Percentiles rank a stretch among this genome's conserved stretches.
phyloP scores from a whole-genome alignment of 2,113 vertebrate species.

The Macquaria ambigua region DNA sequence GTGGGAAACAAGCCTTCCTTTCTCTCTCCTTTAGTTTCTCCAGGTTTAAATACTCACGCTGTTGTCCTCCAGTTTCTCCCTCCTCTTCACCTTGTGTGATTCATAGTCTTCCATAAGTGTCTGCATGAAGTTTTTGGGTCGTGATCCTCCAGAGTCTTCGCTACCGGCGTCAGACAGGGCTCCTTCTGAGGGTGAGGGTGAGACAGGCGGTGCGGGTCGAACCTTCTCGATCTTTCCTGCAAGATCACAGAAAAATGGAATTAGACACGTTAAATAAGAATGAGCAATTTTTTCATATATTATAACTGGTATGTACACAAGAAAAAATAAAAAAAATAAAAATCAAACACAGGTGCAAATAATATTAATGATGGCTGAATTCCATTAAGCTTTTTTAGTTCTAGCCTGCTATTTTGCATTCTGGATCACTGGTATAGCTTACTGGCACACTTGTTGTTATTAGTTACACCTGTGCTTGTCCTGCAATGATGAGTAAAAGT shows the following conservation, averaged over 20 bases:
- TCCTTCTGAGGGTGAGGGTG: conserved; percentile 91
- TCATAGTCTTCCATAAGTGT: conserved; percentile 98
- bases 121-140: conserved; percentile 97
- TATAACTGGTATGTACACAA: neutral
- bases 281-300: neutral
- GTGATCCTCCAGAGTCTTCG: conserved; percentile 89
- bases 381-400: neutral
- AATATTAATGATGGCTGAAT: no score
- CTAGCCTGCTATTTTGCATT: neutral
- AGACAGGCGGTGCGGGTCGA: conserved; percentile 86
- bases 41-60: conserved; percentile 88
- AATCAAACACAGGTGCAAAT: no score
- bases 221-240: conserved; percentile 98
- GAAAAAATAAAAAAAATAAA: no score
- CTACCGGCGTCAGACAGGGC: conserved; percentile 85
- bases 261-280: neutral
- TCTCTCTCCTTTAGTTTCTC: neutral
- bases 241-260: conserved; percentile 40
- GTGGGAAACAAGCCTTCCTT: neutral
- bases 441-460: neutral
- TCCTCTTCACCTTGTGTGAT: conserved; percentile 95
- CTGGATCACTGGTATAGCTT: neutral
- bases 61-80: conserved; percentile 94
- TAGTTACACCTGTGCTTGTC: no score
- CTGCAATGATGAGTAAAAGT: no score